Base-by-base conservation (phyloP, 2,888 invertebrate genomes). In the Imbricaverruca yamaguchii region DNA sequence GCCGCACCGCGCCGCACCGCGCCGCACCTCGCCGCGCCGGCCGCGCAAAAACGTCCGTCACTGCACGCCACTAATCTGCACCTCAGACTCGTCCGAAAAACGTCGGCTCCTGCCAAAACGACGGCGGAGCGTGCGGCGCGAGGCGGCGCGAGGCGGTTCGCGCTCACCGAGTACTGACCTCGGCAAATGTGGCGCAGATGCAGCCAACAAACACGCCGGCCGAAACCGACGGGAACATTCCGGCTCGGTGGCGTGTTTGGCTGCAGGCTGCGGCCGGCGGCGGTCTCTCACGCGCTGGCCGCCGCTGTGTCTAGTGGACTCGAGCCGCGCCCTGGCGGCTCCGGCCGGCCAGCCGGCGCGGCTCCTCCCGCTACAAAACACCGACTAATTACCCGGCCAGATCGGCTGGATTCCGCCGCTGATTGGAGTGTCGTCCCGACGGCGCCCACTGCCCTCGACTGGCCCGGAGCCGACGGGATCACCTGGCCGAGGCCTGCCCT, bases 391-490 rank as follows among this genome's bases (percentile, higher is more conserved):
- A 74, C 74, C 55, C 15, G 74, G 53, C 74, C 13, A 21, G 74
- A 69, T 69, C 69, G 74, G 6, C 55, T 55, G 74, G 74, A 74
- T 74, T 74, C 74, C 74, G 55, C 10, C 53, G 53, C 53, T 74
- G 74, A 74, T 74, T 74, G 74, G 55, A 15, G 74, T 74, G 74
- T 74, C 74, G 53, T 21, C 18, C 74, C 6, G 74, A 74, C 74
- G 74, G 21, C 21, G 21, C 53, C 74, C 39, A 39, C 39, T 39
- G 39, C 39, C 39, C 39, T 39, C 39, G 39, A 4, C 39, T 4
- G 39, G 39, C 39, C 39, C 39, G 39, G 39, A 39, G 39, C 39
- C 39, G 39, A 39, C 39, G 39, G 39, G 39, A 39, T 39, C 39
- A 39, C 39, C 39, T 1, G 2, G 4, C 39, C 39, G 39, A 4